A percentile compares a stretch with the other conserved stretches of the same genome.
Evolutionary conservation across 2,888 invertebrate species (phyloP).

Genomic region (Ferrisia virgata): DNA sequence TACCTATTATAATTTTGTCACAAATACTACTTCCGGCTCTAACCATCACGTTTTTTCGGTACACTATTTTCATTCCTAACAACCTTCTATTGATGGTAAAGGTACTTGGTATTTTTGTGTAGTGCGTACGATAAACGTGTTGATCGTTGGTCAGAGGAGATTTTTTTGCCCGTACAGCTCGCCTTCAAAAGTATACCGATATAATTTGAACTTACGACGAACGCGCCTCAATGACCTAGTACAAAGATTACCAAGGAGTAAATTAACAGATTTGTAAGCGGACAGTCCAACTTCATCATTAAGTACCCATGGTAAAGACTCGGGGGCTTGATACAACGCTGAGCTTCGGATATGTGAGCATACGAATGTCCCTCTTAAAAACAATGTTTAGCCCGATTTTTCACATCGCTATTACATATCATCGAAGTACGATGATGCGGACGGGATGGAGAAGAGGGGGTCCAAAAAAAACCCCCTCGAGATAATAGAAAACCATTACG

Average conservation of each 20-base stretch:
- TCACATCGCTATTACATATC: too few species aligned
- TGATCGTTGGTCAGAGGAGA: background rate
- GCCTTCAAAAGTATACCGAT: background rate
- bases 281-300: too few species aligned
- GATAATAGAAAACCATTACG: too few species aligned
- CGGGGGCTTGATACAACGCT: too few species aligned
- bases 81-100: background rate
- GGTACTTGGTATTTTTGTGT: background rate
- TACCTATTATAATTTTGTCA: conserved; percentile 3
- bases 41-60: background rate
- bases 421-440: too few species aligned
- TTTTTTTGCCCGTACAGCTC: background rate
- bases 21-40: background rate
- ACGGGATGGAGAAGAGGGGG: too few species aligned
- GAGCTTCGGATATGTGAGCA: too few species aligned
- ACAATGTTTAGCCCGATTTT: too few species aligned
- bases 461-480: too few species aligned
- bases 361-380: too few species aligned
- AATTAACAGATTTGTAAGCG: background rate
- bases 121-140: background rate
- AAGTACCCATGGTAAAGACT: too few species aligned
- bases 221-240: background rate
- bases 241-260: background rate
- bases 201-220: background rate
- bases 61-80: background rate